These are phyloP conservation scores for Watsonalla cultraria DNA, from an alignment of 2,888 invertebrate genomes.

Conservation along the genomic window DNA sequence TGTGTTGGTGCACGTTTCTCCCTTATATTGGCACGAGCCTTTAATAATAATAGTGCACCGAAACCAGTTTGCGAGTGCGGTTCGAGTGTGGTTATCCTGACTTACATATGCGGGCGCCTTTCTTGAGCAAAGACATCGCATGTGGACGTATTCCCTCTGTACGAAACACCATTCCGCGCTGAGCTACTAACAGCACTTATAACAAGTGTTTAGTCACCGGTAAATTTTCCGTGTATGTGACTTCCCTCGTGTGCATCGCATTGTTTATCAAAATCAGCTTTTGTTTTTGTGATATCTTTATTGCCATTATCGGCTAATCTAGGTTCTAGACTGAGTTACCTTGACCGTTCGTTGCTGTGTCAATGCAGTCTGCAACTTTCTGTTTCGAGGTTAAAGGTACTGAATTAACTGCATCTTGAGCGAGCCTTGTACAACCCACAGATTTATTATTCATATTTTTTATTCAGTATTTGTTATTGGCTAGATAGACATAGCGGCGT, in stretches of 20 bases:
- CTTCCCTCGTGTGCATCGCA: constrained; percentile 16
- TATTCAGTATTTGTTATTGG: constrained; percentile 36
- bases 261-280: constrained; percentile 23
- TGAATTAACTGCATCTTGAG: constrained; percentile 30
- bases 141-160: constrained; percentile 29
- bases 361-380: constrained; percentile 54
- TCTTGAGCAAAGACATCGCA: constrained; percentile 54
- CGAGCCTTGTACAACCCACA: constrained; percentile 33
- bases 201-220: constrained; percentile 14
- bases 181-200: constrained; percentile 21
- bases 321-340: constrained; percentile 47
- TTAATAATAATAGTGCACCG: constrained; percentile 75
- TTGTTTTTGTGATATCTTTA: constrained; percentile 14
- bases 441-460: constrained; percentile 35
- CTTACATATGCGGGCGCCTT: constrained; percentile 66
- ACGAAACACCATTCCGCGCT: constrained; percentile 26
- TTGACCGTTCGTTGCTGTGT: constrained; percentile 56
- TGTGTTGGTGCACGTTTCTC: constrained; percentile 58
- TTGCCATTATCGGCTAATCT: constrained; percentile 17
- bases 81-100: constrained; percentile 70
- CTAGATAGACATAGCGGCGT: constrained; percentile 21
- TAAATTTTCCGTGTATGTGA: constrained; percentile 12
- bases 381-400: constrained; percentile 54
- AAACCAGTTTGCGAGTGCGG: constrained; percentile 75
- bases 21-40: constrained; percentile 72